Evolutionary conservation across 2,113 vertebrate genomes (phyloP).

Genomic region (Oryzias melastigma): DNA sequence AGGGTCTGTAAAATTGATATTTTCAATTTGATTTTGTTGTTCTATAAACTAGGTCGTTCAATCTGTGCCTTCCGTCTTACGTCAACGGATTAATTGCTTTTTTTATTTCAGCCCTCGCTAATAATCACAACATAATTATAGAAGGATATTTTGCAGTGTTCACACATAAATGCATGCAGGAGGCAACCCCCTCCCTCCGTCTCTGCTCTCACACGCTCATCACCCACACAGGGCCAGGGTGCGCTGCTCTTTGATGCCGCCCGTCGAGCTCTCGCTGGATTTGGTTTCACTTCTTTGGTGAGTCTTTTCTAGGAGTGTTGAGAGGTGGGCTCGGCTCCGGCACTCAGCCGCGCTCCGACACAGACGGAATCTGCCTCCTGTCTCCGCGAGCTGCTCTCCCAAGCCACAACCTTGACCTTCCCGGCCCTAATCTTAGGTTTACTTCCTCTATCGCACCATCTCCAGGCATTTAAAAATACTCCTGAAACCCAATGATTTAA

Average conservation of each 20-base stretch:
- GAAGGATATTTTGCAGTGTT: conserved; percentile 47
- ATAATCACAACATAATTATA: conserved; percentile 71
- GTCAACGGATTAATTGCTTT: conserved; percentile 65
- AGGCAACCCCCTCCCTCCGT: conserved; percentile 30
- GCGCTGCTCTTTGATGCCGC: conserved; percentile 59
- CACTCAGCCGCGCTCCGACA: conserved; percentile 28
- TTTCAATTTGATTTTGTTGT: conserved; percentile 43
- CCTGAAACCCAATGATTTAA: conserved; percentile 83
- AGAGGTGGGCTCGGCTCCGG: conserved; percentile 56
- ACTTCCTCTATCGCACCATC: conserved; percentile 79
- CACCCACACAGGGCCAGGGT: conserved; percentile 60
- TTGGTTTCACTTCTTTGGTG: conserved; percentile 61
- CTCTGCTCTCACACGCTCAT: conserved; percentile 14
- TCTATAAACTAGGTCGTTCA: conserved; percentile 51
- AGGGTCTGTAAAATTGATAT: conserved; percentile 32
- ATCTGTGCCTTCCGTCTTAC: conserved; percentile 60
- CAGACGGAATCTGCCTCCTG: conserved; percentile 43
- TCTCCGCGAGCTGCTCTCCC: conserved; percentile 63
- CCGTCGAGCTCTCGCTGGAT: conserved; percentile 54
- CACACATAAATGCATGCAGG: conserved; percentile 38
- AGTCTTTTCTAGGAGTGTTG: conserved; percentile 64
- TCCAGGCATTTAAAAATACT: conserved; percentile 85
- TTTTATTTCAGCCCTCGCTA: conserved; percentile 68
- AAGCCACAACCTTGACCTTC: conserved; percentile 79
- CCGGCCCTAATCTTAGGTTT: conserved; percentile 74